Evolutionary conservation across 2,113 vertebrate genomes (phyloP).

Genomic region (Chlorodrepanis virens): DNA sequence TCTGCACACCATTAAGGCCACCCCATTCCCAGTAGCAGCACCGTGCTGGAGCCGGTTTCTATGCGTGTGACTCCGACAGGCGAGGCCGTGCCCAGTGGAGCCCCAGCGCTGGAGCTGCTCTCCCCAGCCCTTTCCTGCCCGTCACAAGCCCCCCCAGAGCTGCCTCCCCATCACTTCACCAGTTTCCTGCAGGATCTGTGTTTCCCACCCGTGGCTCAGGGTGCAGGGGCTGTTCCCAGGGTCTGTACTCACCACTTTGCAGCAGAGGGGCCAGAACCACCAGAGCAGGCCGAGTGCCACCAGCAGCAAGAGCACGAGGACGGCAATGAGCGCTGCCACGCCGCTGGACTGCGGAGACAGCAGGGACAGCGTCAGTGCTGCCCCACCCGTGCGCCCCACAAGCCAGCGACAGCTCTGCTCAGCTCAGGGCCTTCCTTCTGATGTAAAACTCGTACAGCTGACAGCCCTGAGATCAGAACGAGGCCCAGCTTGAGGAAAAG

Average conservation of each 20-base stretch:
- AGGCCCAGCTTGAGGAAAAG: not conserved
- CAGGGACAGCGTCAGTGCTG: not conserved
- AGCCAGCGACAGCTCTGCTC: not conserved
- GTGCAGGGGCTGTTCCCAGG: not conserved
- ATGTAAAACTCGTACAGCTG: not conserved
- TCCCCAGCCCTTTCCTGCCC: not conserved
- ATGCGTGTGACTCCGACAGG: not conserved
- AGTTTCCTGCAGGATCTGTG: not conserved
- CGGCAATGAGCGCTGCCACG: conserved; percentile 74
- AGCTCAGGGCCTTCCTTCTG: not conserved
- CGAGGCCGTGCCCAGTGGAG: not conserved
- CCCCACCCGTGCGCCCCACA: not conserved
- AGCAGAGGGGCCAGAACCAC: conserved; percentile 99
- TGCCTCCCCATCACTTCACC: not conserved
- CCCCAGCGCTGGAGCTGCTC: not conserved
- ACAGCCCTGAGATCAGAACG: not conserved
- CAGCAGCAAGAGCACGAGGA: conserved; percentile 84
- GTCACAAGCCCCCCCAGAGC: not conserved
- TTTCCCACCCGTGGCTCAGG: not conserved
- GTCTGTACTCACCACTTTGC: conserved; percentile 88
- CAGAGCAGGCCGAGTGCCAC: conserved; percentile 83
- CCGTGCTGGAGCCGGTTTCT: not conserved
- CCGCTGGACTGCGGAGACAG: conserved; percentile 78
- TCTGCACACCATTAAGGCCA: not conserved
- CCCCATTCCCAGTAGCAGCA: not conserved